These are phyloP conservation scores for Microcebus tavaratra DNA, from an alignment of 2,113 vertebrate genomes.

Conservation along the genomic window DNA sequence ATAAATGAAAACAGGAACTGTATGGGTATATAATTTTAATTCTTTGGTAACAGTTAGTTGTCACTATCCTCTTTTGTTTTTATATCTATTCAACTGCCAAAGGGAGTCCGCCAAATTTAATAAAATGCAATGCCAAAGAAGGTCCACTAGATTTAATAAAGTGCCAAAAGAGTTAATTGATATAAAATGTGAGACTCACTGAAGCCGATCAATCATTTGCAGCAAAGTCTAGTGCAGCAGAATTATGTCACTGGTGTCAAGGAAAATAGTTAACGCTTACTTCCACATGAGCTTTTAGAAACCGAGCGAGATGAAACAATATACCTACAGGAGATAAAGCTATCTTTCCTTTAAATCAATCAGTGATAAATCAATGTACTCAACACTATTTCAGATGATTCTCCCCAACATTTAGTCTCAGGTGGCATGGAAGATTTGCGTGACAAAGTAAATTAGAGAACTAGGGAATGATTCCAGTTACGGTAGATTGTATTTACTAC, in stretches of 20 bases:
- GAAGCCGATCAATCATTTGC: background rate
- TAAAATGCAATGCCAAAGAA: background rate
- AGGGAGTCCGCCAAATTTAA: background rate
- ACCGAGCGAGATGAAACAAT: background rate
- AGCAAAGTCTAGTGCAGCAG: background rate
- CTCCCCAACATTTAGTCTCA: background rate
- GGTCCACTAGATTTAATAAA: slow-evolving; percentile 15
- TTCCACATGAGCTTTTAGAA: background rate
- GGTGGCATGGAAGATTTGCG: background rate
- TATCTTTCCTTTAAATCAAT: background rate
- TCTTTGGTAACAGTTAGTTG: background rate
- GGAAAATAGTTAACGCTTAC: background rate
- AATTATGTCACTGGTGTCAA: background rate
- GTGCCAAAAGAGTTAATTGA: background rate
- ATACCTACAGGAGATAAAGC: background rate
- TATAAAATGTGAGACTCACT: background rate
- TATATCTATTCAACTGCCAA: background rate
- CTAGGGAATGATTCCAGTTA: background rate
- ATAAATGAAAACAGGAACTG: background rate
- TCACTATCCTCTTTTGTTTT: background rate
- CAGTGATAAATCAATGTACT: background rate
- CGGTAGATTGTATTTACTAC: background rate
- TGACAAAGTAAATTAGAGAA: background rate
- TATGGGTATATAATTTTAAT: background rate
- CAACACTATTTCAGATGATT: background rate